Conservation (phyloP, 1,140 invertebrate genomes). For the Sarcophaga peregrina region DNA sequence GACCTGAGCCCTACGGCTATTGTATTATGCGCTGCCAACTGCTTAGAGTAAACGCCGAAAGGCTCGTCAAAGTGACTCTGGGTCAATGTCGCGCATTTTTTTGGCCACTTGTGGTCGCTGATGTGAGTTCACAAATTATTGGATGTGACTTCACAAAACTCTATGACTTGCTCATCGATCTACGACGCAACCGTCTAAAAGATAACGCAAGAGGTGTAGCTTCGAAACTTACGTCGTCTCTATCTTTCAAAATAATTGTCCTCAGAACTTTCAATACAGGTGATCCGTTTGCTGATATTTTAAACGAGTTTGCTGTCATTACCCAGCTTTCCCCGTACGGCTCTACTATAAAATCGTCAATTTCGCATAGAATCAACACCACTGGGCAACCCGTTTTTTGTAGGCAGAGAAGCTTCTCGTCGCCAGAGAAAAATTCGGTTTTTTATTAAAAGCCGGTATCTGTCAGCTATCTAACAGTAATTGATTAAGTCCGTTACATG, state of each 20-base stretch:
- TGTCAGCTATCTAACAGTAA: slow-evolving; percentile 54
- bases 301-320: neutral
- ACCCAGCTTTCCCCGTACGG: slow-evolving; percentile 5
- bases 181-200: neutral
- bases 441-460: slow-evolving; percentile 54
- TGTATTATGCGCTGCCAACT: slow-evolving; percentile 12
- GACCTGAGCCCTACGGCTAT: neutral
- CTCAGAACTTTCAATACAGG: neutral
- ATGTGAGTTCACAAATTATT: slow-evolving; percentile 3
- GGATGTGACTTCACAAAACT: neutral
- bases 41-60: too few species aligned
- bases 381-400: slow-evolving; percentile 29
- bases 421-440: slow-evolving; percentile 51
- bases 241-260: neutral
- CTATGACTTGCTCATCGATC: neutral
- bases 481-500: slow-evolving; percentile 60
- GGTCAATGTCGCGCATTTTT: neutral
- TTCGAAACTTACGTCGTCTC: neutral
- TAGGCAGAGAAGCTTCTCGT: neutral
- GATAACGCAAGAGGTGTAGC: neutral
- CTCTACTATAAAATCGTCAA: slow-evolving; percentile 25
- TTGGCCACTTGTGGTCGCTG: slow-evolving; percentile 36
- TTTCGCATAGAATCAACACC: slow-evolving; percentile 33
- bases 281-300: neutral
- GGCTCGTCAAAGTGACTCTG: neutral